Evolutionary conservation across 1,140 invertebrate species (phyloP).

Genomic region (Caenorhabditis latens): DNA sequence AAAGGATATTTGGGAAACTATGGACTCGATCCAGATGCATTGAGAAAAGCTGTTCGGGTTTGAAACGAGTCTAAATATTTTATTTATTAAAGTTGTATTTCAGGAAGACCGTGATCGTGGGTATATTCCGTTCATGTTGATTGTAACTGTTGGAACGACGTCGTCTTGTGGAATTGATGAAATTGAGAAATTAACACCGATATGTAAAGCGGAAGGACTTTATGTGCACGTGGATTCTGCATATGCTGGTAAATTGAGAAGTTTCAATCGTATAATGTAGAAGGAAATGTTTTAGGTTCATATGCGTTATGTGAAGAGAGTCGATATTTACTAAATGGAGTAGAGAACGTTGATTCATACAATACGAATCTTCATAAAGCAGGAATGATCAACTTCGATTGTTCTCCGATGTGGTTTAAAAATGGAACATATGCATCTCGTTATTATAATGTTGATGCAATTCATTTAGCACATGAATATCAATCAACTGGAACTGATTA

Average conservation of each 20-base stretch:
- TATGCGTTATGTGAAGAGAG: conserved; percentile 76
- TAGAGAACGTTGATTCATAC: conserved; percentile 80
- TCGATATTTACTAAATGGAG: conserved; percentile 72
- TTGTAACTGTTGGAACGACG: conserved; percentile 86
- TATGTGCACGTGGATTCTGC: conserved; percentile 92
- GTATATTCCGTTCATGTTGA: conserved; percentile 75
- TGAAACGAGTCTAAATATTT: conserved; percentile 36
- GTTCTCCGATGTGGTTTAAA: conserved; percentile 81
- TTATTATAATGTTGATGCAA: conserved; percentile 94
- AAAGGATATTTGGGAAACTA: conserved; percentile 70
- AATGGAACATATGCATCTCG: conserved; percentile 80
- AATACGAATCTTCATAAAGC: conserved; percentile 81
- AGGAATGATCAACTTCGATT: conserved; percentile 81
- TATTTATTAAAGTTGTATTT: background rate
- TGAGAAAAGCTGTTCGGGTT: conserved; percentile 74
- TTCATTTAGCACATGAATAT: conserved; percentile 89
- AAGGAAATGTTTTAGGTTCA: conserved; percentile 5
- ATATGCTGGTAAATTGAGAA: conserved; percentile 83
- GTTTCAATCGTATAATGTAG: too few relatives aligned
- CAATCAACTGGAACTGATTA: conserved; percentile 80
- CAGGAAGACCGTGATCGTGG: conserved; percentile 85
- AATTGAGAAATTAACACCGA: conserved; percentile 85
- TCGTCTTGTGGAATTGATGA: conserved; percentile 92
- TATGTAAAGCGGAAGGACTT: conserved; percentile 85
- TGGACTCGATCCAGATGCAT: conserved; percentile 62